These are phyloP conservation scores for Lithophane ornitopus DNA, from an alignment of 2,888 invertebrate species.

Conservation along the genomic window DNA sequence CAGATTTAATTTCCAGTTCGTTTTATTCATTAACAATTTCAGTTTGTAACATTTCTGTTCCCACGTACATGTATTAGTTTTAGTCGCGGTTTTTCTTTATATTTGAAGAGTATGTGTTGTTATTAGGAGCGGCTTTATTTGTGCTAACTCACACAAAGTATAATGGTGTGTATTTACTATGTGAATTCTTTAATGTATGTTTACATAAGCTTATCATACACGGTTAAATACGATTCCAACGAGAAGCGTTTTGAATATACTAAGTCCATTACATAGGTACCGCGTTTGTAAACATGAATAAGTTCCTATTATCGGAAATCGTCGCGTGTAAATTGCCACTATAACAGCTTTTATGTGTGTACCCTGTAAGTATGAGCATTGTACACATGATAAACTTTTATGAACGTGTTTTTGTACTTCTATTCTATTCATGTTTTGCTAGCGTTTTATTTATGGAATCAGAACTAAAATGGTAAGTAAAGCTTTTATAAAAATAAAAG, in stretches of 20 bases:
- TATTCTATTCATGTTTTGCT: constrained; percentile 23
- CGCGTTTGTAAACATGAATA: constrained; percentile 45
- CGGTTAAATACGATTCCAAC: constrained; percentile 27
- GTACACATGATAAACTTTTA: constrained; percentile 47
- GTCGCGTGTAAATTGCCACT: constrained; percentile 59
- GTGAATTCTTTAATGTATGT: constrained; percentile 19
- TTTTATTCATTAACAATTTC: constrained; percentile 32
- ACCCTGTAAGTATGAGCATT: constrained; percentile 28
- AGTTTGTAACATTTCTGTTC: constrained; percentile 13
- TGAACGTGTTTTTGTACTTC: constrained; percentile 16
- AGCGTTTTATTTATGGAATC: not conserved
- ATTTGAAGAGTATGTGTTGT: constrained; percentile 1
- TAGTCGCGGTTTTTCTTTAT: not conserved
- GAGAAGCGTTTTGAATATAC: constrained; percentile 26
- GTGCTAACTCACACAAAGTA: constrained; percentile 20
- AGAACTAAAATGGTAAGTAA: not conserved
- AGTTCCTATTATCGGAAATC: constrained; percentile 51
- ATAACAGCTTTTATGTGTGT: constrained; percentile 55
- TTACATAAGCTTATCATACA: constrained; percentile 33
- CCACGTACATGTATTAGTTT: not conserved
- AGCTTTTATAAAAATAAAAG: constrained; percentile 21
- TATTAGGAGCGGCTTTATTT: constrained; percentile 18
- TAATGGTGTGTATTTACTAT: constrained; percentile 14
- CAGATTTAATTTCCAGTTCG: constrained; percentile 20
- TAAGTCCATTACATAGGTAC: constrained; percentile 9